Conservation (phyloP, 2,113 vertebrate genomes). For the Varanus salvator region DNA sequence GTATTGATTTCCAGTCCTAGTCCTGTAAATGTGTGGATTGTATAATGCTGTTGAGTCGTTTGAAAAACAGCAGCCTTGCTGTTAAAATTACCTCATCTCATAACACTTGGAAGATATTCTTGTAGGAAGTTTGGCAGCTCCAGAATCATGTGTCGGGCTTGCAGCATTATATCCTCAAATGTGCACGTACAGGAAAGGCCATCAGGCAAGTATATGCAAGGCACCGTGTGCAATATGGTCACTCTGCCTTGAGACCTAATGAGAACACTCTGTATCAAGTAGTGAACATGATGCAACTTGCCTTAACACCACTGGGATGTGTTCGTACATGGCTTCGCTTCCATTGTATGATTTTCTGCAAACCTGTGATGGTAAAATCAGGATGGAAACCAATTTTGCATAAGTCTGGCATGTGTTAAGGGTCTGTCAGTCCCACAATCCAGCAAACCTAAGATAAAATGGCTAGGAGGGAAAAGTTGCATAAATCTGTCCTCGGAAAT, state of each 20-base stretch:
- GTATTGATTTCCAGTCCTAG: not conserved
- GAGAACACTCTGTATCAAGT: not conserved
- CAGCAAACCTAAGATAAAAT: not conserved
- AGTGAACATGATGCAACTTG: not conserved
- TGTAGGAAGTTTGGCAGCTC: slow-evolving; percentile 6
- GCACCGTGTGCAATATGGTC: not conserved
- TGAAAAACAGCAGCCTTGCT: not conserved
- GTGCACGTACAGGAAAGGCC: not conserved
- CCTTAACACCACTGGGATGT: too few relatives aligned
- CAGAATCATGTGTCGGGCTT: slow-evolving; percentile 25
- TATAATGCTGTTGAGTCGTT: too few relatives aligned
- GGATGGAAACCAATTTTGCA: not conserved
- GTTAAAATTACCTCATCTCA: slow-evolving; percentile 10
- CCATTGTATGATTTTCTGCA: not conserved
- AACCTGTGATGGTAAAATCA: not conserved
- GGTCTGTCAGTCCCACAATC: not conserved
- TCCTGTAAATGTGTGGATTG: not conserved
- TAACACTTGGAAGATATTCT: slow-evolving; percentile 15
- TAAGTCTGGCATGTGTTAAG: not conserved
- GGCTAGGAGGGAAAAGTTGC: not conserved
- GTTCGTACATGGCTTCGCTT: not conserved
- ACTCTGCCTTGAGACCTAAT: not conserved
- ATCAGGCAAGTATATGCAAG: not conserved
- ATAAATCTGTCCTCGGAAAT: not conserved
- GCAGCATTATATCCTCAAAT: not conserved